Evolutionary conservation across 2,797 vertebrate genomes (phyloP), one percentile per base, ranked within the genome.

Genomic region (Sebastes steindachneri): DNA sequence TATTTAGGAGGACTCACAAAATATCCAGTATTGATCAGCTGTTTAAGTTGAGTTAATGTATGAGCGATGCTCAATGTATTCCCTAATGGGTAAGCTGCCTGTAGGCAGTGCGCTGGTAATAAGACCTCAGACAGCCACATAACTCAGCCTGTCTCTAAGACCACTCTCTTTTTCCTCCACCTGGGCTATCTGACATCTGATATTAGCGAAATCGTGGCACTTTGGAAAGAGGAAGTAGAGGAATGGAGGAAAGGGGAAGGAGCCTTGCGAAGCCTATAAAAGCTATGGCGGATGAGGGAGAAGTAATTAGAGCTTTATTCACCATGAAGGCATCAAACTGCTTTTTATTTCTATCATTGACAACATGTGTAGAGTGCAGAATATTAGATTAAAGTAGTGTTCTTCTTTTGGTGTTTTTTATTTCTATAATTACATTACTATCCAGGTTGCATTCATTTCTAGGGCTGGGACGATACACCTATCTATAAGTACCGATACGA

Each of bases 11-110:
- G 87, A 89, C 83, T 89, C 80, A 72, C 86, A 77, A 86, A 92
- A 92, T 89, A 90, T 88, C 90, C 82, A 64, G 86, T 91, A 93
- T 93, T 83, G 92, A 95, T 93, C 87, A 91, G 74, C 85, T 92
- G 88, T 92, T 93, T 92, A 90, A 89, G 80, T 86, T 92, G 90
- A 88, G 89, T 93, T 94, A 93, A 94, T 94, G 89, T 93, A 94
- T 93, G 89, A 94, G 91, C 51, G 79, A 93, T 85, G 86, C 86
- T 87, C 84, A 82, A 86, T 90, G 86, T 92, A 87, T 92, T 93
- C 91, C 90, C 94, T 87, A 91, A 94, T 93, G 92, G 86, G 53
- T 89, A 84, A 83, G 80, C 77, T 92, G 93, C 88, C 92, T 86
- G 90, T 89, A 89, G 93, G 90, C 87, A 88, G 86, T 82, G 85